Percentiles rank a stretch among this genome's conserved stretches.
Evolutionary conservation across 2,797 vertebrate genomes (phyloP).

Genomic region (Loriculus beryllinus): DNA sequence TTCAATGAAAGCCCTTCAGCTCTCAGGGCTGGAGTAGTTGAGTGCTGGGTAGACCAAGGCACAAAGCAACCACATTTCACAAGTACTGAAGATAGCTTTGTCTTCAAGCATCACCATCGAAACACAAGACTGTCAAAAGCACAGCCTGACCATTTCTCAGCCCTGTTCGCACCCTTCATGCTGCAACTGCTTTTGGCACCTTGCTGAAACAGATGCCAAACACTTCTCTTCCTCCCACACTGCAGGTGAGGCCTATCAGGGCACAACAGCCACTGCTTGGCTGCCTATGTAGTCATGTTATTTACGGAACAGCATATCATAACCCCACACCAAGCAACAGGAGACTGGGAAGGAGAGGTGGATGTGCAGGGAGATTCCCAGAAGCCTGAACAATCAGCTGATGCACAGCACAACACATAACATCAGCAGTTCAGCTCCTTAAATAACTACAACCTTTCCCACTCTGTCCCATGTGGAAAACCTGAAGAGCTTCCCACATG

Average conservation of each 20-base stretch:
- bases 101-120: neutral
- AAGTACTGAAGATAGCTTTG: neutral
- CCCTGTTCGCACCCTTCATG: neutral
- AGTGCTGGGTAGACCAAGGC: neutral
- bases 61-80: neutral
- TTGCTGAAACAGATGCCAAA: neutral
- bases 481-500: neutral
- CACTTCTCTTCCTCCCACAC: neutral
- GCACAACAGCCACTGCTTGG: neutral
- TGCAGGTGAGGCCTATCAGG: neutral
- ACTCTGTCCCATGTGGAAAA: neutral
- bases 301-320: neutral
- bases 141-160: neutral
- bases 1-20: neutral
- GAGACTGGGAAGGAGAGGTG: neutral
- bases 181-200: neutral
- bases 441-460: neutral
- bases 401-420: neutral
- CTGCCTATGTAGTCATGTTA: neutral
- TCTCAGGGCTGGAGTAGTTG: neutral
- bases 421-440: neutral
- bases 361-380: neutral
- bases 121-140: neutral
- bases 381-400: neutral
- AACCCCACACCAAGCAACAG: neutral